These are phyloP conservation scores for Balanococcus diminutus DNA, from an alignment of 2,888 invertebrate species.

Conservation along the genomic window DNA sequence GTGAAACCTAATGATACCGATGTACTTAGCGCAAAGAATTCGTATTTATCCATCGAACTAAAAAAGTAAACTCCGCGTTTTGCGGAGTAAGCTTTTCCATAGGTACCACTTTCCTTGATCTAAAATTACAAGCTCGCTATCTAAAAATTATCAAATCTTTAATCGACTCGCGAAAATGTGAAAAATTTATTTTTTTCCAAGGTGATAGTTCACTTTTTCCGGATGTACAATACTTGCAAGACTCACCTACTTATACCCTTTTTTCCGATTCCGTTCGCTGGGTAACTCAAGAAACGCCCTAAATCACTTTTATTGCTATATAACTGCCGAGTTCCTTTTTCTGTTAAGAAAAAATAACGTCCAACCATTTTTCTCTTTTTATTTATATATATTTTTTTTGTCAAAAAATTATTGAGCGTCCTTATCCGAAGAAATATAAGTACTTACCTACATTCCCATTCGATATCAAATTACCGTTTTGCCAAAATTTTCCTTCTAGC, in stretches of 20 bases:
- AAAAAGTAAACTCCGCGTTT: not conserved
- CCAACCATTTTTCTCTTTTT: not conserved
- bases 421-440: not conserved
- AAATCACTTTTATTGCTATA: constrained; percentile 50
- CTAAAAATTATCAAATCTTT: not conserved
- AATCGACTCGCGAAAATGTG: not conserved
- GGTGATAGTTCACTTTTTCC: not conserved
- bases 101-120: not conserved
- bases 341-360: constrained; percentile 1
- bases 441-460: no score
- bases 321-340: constrained; percentile 39
- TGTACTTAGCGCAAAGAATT: not conserved
- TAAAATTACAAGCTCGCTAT: not conserved
- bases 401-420: not conserved
- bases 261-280: constrained; percentile 45
- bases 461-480: no score
- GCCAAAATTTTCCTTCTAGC: no score
- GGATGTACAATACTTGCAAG: not conserved
- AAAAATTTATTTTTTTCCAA: not conserved
- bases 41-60: not conserved
- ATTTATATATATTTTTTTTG: not conserved
- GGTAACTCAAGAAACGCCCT: constrained; percentile 13
- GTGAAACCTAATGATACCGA: not conserved
- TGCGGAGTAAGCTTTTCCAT: not conserved
- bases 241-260: constrained; percentile 6